These are phyloP conservation scores for Capromys pilorides DNA, from an alignment of 2,797 vertebrate species.

Conservation along the genomic window DNA sequence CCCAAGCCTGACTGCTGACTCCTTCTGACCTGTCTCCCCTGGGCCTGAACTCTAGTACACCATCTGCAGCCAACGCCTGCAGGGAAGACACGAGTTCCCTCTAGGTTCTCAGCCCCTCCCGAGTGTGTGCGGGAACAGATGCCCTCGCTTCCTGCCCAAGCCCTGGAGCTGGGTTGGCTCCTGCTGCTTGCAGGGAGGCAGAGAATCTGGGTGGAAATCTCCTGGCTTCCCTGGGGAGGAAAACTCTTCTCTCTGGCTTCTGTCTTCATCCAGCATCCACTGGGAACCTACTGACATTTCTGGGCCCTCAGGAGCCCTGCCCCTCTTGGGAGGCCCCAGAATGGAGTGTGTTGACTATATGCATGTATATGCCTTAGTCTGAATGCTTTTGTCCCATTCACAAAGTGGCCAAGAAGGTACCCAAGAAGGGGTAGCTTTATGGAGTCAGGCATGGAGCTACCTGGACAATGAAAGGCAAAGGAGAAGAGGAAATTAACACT, in stretches of 20 bases:
- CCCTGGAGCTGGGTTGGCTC: neutral
- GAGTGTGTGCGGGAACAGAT: constrained; percentile 66
- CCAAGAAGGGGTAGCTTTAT: neutral
- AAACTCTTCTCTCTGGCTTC: neutral
- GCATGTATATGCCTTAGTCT: neutral
- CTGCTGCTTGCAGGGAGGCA: constrained; percentile 54
- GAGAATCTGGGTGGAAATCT: constrained; percentile 56
- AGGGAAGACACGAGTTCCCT: constrained; percentile 45
- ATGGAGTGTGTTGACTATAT: neutral
- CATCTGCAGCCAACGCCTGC: neutral
- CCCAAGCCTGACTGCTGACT: neutral
- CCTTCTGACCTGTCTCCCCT: neutral
- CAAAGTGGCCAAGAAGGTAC: neutral
- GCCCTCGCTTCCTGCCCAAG: constrained; percentile 65
- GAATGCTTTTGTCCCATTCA: neutral
- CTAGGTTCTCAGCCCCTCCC: constrained; percentile 3
- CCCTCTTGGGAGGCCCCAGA: neutral
- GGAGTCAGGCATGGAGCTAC: neutral
- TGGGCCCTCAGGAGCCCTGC: neutral
- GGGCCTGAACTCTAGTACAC: neutral
- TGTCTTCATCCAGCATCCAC: neutral
- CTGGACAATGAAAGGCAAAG: neutral
- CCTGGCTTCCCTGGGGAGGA: constrained; percentile 64
- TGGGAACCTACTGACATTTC: neutral
- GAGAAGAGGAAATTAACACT: neutral